Percentiles rank a stretch among this genome's conserved stretches.
Conservation (phyloP, 2,113 vertebrate genomes). For the Cavia aperea region DNA sequence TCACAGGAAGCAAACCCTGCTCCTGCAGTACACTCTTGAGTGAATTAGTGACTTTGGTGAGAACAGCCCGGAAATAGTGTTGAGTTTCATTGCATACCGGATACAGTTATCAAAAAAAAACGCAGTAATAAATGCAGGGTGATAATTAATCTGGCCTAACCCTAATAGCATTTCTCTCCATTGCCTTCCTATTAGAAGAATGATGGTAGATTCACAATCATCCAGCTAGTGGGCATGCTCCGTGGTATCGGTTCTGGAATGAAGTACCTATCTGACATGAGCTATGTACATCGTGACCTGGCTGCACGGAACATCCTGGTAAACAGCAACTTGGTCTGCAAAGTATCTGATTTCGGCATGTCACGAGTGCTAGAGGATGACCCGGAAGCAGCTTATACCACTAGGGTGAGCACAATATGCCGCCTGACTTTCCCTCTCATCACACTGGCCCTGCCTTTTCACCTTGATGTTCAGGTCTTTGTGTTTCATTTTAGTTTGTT, state of each 20-base stretch:
- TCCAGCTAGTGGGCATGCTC: constrained; percentile 96
- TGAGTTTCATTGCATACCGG: constrained; percentile 52
- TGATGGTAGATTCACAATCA: constrained; percentile 95
- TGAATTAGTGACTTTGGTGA: constrained; percentile 69
- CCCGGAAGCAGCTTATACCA: constrained; percentile 95
- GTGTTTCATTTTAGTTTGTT: neutral
- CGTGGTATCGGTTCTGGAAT: constrained; percentile 96
- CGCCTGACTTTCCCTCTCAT: neutral
- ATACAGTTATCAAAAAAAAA: constrained; percentile 42
- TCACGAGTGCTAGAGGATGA: constrained; percentile 96
- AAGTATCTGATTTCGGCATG: constrained; percentile 98
- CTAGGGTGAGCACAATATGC: constrained; percentile 80
- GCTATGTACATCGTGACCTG: constrained; percentile 95
- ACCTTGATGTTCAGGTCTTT: neutral
- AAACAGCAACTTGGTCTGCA: constrained; percentile 98
- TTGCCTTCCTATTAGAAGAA: constrained; percentile 84
- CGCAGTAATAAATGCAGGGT: constrained; percentile 40
- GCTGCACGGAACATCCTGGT: constrained; percentile 96
- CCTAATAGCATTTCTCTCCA: constrained; percentile 56
- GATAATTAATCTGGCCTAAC: constrained; percentile 60
- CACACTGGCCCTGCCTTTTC: neutral
- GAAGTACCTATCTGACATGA: constrained; percentile 99
- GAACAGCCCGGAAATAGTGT: constrained; percentile 55
- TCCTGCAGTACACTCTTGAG: constrained; percentile 33
- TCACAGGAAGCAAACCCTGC: constrained; percentile 64